phyloP scores from a whole-genome alignment of 1,140 invertebrate genomes.

The Physella acuta region DNA sequence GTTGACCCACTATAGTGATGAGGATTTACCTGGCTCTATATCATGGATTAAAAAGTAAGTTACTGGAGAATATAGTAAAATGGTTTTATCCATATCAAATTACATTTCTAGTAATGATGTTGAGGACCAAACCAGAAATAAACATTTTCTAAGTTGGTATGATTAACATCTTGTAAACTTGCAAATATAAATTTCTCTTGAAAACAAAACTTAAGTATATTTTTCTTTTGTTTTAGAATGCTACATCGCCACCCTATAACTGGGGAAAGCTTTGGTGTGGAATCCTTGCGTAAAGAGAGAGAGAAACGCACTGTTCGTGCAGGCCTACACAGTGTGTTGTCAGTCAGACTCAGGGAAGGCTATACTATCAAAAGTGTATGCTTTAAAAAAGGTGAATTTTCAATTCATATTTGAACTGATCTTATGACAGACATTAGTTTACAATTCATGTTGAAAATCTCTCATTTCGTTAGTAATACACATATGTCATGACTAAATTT shows the following conservation, averaged over 20 bases:
- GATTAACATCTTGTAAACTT: too few species aligned
- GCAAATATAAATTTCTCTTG: too few species aligned
- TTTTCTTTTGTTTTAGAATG: slow-evolving; percentile 32
- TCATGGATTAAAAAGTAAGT: slow-evolving; percentile 38
- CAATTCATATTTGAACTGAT: too few species aligned
- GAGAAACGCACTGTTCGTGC: slow-evolving; percentile 69
- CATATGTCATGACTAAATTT: too few species aligned
- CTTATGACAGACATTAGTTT: too few species aligned
- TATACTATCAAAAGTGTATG: slow-evolving; percentile 72
- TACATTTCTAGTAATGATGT: background rate
- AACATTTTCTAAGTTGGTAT: background rate
- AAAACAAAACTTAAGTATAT: background rate
- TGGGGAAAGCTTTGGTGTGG: slow-evolving; percentile 38
- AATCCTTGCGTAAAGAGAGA: slow-evolving; percentile 69
- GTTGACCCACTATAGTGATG: slow-evolving; percentile 36
- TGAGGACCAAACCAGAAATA: too few species aligned
- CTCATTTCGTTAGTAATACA: too few species aligned
- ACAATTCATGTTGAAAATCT: too few species aligned
- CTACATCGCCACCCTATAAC: slow-evolving; percentile 45
- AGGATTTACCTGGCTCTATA: slow-evolving; percentile 32
- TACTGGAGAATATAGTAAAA: too few species aligned
- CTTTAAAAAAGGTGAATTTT: slow-evolving; percentile 51
- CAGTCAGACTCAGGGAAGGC: slow-evolving; percentile 77
- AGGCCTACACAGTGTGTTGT: slow-evolving; percentile 71
- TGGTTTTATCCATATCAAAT: too few species aligned